These are phyloP conservation scores for Phylloscopus trochiloides DNA, from an alignment of 2,113 vertebrate genomes.

Conservation along the genomic window DNA sequence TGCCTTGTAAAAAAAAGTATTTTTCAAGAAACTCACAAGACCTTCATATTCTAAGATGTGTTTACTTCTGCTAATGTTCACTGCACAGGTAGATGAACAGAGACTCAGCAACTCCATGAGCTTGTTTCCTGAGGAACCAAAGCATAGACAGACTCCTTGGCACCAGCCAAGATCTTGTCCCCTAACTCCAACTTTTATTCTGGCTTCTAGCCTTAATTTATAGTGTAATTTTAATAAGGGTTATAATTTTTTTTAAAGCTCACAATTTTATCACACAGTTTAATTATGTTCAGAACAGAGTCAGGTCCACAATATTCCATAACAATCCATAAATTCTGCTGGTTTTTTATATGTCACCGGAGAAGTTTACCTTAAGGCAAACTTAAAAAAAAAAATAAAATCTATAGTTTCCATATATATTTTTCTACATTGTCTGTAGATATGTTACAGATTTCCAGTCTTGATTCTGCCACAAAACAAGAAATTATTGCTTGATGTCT, in stretches of 20 bases:
- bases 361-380: background rate
- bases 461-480: background rate
- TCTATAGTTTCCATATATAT: rapidly evolving
- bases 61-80: background rate
- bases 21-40: background rate
- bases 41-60: background rate
- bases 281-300: conserved; percentile 91
- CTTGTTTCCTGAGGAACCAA: background rate
- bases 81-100: background rate
- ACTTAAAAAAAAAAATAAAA: background rate
- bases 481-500: background rate
- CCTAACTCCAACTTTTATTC: background rate
- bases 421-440: background rate
- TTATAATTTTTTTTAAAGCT: background rate
- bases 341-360: background rate
- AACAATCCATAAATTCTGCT: conserved; percentile 84
- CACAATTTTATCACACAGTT: conserved; percentile 90
- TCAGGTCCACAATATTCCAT: conserved; percentile 92
- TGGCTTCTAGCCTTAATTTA: background rate
- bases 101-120: background rate
- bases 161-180: background rate
- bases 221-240: background rate
- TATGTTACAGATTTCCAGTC: background rate
- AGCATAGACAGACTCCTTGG: rapidly evolving
- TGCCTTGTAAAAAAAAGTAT: background rate